Percentiles rank a stretch among this genome's conserved stretches.
These are phyloP conservation scores for Gymnobelideus leadbeateri DNA, from an alignment of 2,113 vertebrate genomes.

Conservation along the genomic window DNA sequence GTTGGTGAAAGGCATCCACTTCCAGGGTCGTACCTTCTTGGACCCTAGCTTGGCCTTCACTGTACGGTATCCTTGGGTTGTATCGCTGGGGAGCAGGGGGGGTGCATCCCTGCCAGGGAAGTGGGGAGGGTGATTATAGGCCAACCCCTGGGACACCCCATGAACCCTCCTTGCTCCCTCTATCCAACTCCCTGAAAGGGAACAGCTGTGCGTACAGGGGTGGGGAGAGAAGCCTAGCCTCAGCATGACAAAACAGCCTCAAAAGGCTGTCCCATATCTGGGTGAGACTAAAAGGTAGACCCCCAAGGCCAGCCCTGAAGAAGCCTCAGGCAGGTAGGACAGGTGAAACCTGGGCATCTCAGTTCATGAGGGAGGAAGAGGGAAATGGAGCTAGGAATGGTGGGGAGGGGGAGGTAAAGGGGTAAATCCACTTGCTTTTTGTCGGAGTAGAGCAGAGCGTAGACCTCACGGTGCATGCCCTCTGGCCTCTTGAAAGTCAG, in stretches of 20 bases:
- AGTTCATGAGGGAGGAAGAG: neutral
- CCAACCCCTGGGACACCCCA: neutral
- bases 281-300: neutral
- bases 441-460: conserved; percentile 98
- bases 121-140: conserved; percentile 41
- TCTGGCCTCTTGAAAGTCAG: conserved; percentile 98
- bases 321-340: neutral
- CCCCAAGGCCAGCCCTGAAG: neutral
- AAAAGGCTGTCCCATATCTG: neutral
- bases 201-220: neutral
- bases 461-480: conserved; percentile 99
- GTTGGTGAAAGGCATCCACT: conserved; percentile 99
- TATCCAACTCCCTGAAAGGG: neutral
- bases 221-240: neutral
- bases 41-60: conserved; percentile 98
- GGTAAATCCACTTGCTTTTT: conserved; percentile 91
- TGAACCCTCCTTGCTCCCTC: neutral
- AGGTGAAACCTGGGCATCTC: neutral
- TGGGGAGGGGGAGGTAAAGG: neutral
- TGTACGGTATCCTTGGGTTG: conserved; percentile 97
- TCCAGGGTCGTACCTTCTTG: conserved; percentile 98
- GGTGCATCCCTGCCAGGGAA: conserved; percentile 93
- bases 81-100: conserved; percentile 96
- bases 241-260: no score
- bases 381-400: neutral